Evolutionary conservation across 2,113 vertebrate genomes (phyloP), one percentile per base, ranked within the genome.

Genomic region (Stegastes partitus): DNA sequence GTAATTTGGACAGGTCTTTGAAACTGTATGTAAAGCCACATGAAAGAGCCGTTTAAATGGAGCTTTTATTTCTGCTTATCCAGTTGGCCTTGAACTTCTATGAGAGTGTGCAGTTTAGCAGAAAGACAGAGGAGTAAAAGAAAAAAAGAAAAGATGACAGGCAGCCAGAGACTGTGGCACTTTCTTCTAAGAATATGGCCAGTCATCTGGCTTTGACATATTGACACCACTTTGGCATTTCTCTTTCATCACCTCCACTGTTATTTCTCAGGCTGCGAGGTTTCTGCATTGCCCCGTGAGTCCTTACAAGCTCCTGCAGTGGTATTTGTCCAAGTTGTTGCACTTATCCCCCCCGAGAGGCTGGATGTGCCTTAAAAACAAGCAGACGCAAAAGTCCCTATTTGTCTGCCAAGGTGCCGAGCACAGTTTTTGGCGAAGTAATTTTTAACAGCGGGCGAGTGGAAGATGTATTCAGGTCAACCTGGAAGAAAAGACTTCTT

Each of bases 1-100:
- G 63, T 79, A 61, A 81, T 74, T 74, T 69, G 21, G 61, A 71
- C 62, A 50, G 15, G 51, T 83, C 39, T 81, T 75, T 84, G 55
- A 80, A 84, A 81, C n/a, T 51, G 18, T 58, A 83, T 55, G 45
- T 67, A 62, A 75, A 81, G 34, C 78, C 76, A 70, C 83, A 77
- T 80, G 64, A 78, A 77, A 74, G 63, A 65, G 49, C 7, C 14
- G 3, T 74, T 88, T 68, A 78, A 66, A 77, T 72, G 11, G 37
- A 18, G 28, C 25, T 62, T 89, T 77, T 74, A 62, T 69, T 82
- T 49, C 59, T 67, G 55, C 73, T 18, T 62, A 8, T 53, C 57
- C 42, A 44, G 69, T 56, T 59, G 72, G 82, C 79, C 78, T 89
- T 88, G 86, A 91, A 87, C 83, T 85, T 76, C 34, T 79, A 61